Evolutionary conservation across 2,797 vertebrate species (phyloP), one percentile per base, ranked within the genome.

Genomic region (Gadopsis bispinosus): DNA sequence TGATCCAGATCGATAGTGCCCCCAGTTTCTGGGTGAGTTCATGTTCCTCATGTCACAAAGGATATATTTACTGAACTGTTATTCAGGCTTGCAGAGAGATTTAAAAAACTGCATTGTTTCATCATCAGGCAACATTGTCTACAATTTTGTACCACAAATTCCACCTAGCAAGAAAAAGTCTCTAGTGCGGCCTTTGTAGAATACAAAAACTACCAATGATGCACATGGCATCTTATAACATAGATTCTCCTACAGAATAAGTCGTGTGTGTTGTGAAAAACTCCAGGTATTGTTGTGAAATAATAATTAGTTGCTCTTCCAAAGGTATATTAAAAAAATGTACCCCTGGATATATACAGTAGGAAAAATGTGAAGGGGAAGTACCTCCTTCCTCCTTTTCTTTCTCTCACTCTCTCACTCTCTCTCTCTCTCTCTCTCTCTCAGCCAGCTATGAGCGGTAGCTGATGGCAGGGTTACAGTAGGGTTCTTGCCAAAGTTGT

Each of bases 391-490:
- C 8, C 33, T 59, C 12, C 48, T 45, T 20, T n/a, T 68, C 13
- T 39, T 10, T 20, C 51, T 26, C 31, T 26, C 59, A 26, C 37
- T 51, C 8, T 33, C 65, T 65, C 41, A 48, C 8, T 33, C 65
- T 65, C 41, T 35, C 45, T 64, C 51, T 53, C 50, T 65, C 41
- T 56, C 41, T 7, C 19, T 59, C 73, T 67, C 31, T 74, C 74
- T 51, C 48, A 79, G 72, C 65, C 55, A 79, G 71, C 81, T 76
- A 76, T 69, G 67, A 86, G 81, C 29, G 0, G 60, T 59, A 73
- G 69, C 72, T 87, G 81, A 84, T 89, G 91, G 84, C 88, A 91
- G 74, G 60, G 79, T 89, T 87, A 91, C 87, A 90, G 83, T 83
- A 59, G 65, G 56, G 66, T 72, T 79, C 81, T 72, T 87, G 91